Percentiles rank a stretch among this genome's conserved stretches.
These are phyloP conservation scores for Varanus salvator DNA, from an alignment of 2,113 vertebrate species.

Conservation along the genomic window DNA sequence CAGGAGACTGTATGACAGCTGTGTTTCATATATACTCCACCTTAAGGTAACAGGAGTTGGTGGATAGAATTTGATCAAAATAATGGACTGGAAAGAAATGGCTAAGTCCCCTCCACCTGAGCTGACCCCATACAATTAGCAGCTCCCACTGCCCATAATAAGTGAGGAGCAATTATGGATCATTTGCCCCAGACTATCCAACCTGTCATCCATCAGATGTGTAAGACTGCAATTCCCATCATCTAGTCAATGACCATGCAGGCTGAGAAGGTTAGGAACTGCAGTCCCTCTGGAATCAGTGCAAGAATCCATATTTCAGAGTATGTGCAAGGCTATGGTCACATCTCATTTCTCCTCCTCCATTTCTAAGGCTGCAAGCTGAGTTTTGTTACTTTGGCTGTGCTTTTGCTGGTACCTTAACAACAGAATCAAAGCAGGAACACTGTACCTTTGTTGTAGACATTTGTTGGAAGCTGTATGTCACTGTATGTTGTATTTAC, in stretches of 20 bases:
- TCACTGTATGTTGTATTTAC: constrained; percentile 91
- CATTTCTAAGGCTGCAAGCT: background rate
- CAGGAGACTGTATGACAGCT: background rate
- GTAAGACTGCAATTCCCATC: too few species aligned
- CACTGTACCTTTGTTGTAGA: constrained; percentile 92
- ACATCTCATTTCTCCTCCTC: background rate
- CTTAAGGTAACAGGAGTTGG: background rate
- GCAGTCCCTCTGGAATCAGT: background rate
- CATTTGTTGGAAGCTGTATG: constrained; percentile 94
- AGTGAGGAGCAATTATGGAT: background rate
- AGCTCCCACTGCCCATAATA: background rate
- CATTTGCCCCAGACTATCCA: too few species aligned
- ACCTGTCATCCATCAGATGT: too few species aligned
- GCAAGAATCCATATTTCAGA: background rate
- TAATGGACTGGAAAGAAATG: background rate
- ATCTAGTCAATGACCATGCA: too few species aligned
- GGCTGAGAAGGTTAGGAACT: too few species aligned
- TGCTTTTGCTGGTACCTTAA: background rate
- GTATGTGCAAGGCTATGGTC: background rate
- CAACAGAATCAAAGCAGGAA: background rate
- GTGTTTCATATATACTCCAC: background rate
- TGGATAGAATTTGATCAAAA: background rate
- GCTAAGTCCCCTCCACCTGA: background rate
- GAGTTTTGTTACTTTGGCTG: background rate
- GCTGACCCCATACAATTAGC: background rate